phyloP scores from a whole-genome alignment of 2,888 invertebrate species.

The Eumerus sabulonum region DNA sequence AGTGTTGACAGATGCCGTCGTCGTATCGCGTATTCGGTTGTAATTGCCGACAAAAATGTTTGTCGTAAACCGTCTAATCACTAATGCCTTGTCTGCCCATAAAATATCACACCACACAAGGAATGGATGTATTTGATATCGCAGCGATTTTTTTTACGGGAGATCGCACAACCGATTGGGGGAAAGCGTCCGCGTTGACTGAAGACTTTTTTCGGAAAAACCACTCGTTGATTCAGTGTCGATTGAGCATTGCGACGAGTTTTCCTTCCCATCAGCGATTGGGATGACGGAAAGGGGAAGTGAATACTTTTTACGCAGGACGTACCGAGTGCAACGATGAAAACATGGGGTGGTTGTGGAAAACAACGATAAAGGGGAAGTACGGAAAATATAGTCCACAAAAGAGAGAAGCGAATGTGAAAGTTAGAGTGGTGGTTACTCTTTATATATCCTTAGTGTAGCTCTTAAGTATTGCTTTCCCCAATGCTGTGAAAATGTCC shows the following conservation, averaged over 20 bases:
- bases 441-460: too few species aligned
- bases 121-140: background rate
- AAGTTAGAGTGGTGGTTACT: too few species aligned
- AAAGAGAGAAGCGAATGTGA: slow-evolving; percentile 3
- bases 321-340: slow-evolving; percentile 30
- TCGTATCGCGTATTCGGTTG: slow-evolving; percentile 3
- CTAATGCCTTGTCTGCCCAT: too few species aligned
- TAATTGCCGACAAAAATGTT: slow-evolving; percentile 21
- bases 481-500: too few species aligned
- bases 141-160: slow-evolving; percentile 6
- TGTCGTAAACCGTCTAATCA: slow-evolving; percentile 18
- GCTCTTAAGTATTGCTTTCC: too few species aligned
- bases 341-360: slow-evolving; percentile 51
- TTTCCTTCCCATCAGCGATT: slow-evolving; percentile 9
- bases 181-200: slow-evolving; percentile 67
- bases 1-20: slow-evolving; percentile 25
- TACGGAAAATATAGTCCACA: slow-evolving; percentile 28
- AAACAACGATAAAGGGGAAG: slow-evolving; percentile 52
- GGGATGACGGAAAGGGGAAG: slow-evolving; percentile 55
- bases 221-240: slow-evolving; percentile 65
- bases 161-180: slow-evolving; percentile 58
- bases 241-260: slow-evolving; percentile 18
- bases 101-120: too few species aligned
- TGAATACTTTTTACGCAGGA: slow-evolving; percentile 41
- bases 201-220: slow-evolving; percentile 57